phyloP scores from a whole-genome alignment of 2,113 vertebrate species.

The Romanogobio albipinnatus region DNA sequence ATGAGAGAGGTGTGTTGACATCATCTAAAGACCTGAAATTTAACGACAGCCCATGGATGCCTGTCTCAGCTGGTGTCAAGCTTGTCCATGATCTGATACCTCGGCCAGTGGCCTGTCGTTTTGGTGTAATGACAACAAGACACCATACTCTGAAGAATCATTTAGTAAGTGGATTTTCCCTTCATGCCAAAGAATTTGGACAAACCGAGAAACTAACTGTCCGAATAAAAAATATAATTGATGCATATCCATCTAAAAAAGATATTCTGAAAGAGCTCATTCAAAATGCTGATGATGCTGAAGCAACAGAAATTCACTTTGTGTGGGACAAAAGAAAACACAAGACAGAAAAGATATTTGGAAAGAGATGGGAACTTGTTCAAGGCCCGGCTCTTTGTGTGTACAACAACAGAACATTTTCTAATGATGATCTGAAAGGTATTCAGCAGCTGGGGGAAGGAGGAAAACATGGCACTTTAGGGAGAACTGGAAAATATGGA shows the following conservation, averaged over 20 bases:
- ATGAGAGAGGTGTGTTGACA: conserved; percentile 72
- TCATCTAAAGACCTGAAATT: conserved; percentile 71
- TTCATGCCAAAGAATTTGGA: conserved; percentile 74
- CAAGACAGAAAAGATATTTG: conserved; percentile 67
- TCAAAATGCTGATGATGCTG: conserved; percentile 86
- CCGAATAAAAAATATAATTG: conserved; percentile 82
- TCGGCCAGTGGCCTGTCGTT: conserved; percentile 65
- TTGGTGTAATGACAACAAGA: conserved; percentile 76
- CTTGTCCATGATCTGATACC: conserved; percentile 77
- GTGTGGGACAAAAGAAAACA: conserved; percentile 82
- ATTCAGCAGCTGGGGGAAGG: conserved; percentile 83
- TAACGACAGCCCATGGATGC: conserved; percentile 83
- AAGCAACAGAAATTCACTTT: conserved; percentile 80
- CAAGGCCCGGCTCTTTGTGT: conserved; percentile 86
- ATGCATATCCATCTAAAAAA: conserved; percentile 74
- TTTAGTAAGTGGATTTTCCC: conserved; percentile 56
- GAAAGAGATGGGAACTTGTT: conserved; percentile 74
- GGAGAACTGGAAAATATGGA: conserved; percentile 83
- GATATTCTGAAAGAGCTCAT: conserved; percentile 83
- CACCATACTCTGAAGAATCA: conserved; percentile 68
- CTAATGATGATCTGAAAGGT: conserved; percentile 76
- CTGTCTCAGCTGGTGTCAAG: conserved; percentile 59
- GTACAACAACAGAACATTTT: conserved; percentile 81
- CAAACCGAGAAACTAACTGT: conserved; percentile 79
- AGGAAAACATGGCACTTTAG: conserved; percentile 73